Conservation (phyloP, 2,888 invertebrate genomes). For the Apeira syringaria region DNA sequence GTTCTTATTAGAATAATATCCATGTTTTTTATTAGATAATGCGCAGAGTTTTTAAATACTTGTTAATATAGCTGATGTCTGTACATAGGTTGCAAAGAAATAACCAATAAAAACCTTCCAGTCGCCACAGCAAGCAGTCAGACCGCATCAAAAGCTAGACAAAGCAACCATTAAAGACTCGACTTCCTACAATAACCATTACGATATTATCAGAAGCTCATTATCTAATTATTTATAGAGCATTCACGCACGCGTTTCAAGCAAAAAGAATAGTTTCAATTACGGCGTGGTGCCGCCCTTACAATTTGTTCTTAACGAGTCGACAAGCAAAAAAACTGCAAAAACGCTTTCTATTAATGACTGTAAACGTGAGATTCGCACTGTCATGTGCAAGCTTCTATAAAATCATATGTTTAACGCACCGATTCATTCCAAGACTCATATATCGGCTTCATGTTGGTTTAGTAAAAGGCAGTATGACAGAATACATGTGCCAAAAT, state of each 20-base stretch:
- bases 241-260: slow-evolving; percentile 24
- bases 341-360: slow-evolving; percentile 25
- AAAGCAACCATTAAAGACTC: slow-evolving; percentile 10
- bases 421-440: slow-evolving; percentile 19
- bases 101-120: slow-evolving; percentile 7
- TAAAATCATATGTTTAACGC: slow-evolving; percentile 23
- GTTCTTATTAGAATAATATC: too few species aligned
- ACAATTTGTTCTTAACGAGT: slow-evolving; percentile 30
- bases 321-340: slow-evolving; percentile 23
- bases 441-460: slow-evolving; percentile 14
- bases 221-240: slow-evolving; percentile 33
- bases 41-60: too few species aligned
- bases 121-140: slow-evolving; percentile 6
- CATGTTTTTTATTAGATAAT: too few species aligned
- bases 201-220: slow-evolving; percentile 27
- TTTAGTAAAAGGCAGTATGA: slow-evolving; percentile 1
- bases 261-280: slow-evolving; percentile 35
- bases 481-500: slow-evolving; percentile 11
- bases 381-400: slow-evolving; percentile 26
- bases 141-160: slow-evolving; percentile 14
- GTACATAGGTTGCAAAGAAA: not conserved
- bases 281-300: slow-evolving; percentile 32
- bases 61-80: too few species aligned
- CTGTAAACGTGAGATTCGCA: slow-evolving; percentile 21
- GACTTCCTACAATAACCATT: slow-evolving; percentile 19